A percentile compares a stretch with the other conserved stretches of the same genome.
phyloP scores from a whole-genome alignment of 2,888 invertebrate genomes.

The Phasia obesa region DNA sequence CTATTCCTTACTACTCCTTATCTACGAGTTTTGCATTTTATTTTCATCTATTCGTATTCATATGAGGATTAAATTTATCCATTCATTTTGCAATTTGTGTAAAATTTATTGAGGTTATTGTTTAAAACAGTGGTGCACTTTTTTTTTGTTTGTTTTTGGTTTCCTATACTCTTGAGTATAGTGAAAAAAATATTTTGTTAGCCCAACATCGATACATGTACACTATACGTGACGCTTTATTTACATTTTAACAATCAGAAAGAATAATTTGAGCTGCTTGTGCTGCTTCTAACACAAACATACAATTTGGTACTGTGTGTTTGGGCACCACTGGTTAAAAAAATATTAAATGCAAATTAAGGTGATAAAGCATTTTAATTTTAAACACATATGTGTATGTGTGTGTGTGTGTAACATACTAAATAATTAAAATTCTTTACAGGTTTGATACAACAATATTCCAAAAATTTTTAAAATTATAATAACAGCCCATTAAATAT shows the following conservation, averaged over 20 bases:
- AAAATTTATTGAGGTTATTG: neutral
- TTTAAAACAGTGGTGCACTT: neutral
- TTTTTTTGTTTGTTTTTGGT: too few species aligned
- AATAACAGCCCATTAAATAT: constrained; percentile 30
- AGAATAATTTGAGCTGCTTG: too few species aligned
- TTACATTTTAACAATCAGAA: too few species aligned
- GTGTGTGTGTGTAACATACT: constrained; percentile 31
- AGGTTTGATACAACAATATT: constrained; percentile 44
- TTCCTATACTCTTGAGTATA: too few species aligned
- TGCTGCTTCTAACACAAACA: too few species aligned
- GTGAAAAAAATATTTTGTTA: too few species aligned
- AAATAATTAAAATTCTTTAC: constrained; percentile 56
- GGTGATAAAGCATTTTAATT: constrained; percentile 13
- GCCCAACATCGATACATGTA: too few species aligned
- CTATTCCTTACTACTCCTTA: neutral
- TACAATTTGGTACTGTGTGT: too few species aligned
- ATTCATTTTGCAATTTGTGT: neutral
- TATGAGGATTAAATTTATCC: constrained; percentile 26
- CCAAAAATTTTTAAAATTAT: constrained; percentile 34
- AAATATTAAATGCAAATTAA: neutral
- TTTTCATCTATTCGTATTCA: neutral
- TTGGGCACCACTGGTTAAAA: too few species aligned
- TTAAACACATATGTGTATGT: constrained; percentile 3
- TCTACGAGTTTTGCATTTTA: neutral
- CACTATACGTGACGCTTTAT: too few species aligned